Conservation (phyloP, 2,888 invertebrate species). For the Odontothrips loti region DNA sequence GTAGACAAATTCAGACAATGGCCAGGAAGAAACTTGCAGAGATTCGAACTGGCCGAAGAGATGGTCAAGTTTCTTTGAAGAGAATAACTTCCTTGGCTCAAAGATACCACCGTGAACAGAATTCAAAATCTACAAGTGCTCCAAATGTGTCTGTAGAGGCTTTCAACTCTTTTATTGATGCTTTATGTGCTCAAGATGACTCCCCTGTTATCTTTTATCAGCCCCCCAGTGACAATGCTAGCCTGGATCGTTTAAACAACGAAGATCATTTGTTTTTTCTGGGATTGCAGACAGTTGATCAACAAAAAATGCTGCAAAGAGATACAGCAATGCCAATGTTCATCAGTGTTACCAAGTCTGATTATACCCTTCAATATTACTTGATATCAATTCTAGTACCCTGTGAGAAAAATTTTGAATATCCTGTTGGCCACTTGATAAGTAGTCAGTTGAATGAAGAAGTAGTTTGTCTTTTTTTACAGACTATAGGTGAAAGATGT, state of each 20-base stretch:
- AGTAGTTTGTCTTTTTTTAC: neutral
- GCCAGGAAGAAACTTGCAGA: neutral
- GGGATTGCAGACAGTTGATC: neutral
- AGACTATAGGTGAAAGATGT: neutral
- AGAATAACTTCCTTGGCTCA: neutral
- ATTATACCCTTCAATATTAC: neutral
- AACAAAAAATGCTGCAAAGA: slow-evolving; percentile 1
- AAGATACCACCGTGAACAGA: neutral
- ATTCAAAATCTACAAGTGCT: neutral
- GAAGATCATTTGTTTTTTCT: slow-evolving; percentile 10
- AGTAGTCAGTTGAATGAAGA: neutral
- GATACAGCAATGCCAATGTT: neutral
- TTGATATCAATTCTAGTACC: neutral
- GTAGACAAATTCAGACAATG: neutral
- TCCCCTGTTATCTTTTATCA: neutral
- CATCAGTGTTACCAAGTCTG: neutral
- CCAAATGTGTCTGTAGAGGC: neutral
- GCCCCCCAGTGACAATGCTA: neutral
- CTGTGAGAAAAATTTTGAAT: slow-evolving; percentile 12
- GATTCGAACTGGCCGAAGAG: neutral
- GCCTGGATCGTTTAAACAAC: neutral
- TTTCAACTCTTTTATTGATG: neutral
- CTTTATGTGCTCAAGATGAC: neutral
- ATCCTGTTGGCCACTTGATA: neutral
- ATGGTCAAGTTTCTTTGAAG: neutral